Base-by-base conservation (phyloP, 2,888 invertebrate species). In the Elysia crispata region DNA sequence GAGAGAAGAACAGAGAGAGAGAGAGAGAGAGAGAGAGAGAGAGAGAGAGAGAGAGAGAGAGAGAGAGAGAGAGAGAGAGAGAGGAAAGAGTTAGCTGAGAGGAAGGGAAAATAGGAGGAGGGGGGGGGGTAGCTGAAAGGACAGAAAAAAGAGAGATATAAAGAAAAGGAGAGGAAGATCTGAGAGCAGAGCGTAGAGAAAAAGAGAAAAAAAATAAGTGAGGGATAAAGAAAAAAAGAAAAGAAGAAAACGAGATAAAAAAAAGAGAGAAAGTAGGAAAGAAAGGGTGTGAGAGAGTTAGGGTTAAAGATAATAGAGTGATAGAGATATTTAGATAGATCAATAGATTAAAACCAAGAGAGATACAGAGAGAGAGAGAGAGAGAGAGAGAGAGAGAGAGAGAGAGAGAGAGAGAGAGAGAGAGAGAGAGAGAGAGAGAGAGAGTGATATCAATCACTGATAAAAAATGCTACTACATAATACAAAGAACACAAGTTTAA, bases 21-120 rank as follows among this genome's bases (percentile, higher is more conserved):
- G 66, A 28, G 25, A 30, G 13, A 18, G 6, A 13, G 66, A 28
- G 1, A 1, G 66, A 23, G 31, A 3, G 70, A 23, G 31, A 3
- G 70, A 33, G 20, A 33, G 70, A 41, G 41, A 41, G 41, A 41
- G 41, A 41, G 41, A 41, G 41, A 41, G 41, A 41, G 41, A 41
- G 41, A 41, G 41, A 66, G 66, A 66, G 28, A 66, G 66, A 66
- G 28, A 66, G 66, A 66, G 28, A 66, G 66, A 66, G 28, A 66
- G 66, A 66, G 30, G n/a, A n/a, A n/a, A n/a, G n/a, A n/a, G n/a
- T n/a, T n/a, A n/a, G n/a, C n/a, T n/a, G n/a, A n/a, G n/a, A n/a
- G n/a, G n/a, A n/a, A n/a, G n/a, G n/a, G n/a, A n/a, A n/a, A n/a
- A n/a, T n/a, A n/a, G n/a, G n/a, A n/a, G n/a, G n/a, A n/a, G n/a